Conservation (phyloP, 2,797 vertebrate genomes). For the Moxostoma hubbsi region DNA sequence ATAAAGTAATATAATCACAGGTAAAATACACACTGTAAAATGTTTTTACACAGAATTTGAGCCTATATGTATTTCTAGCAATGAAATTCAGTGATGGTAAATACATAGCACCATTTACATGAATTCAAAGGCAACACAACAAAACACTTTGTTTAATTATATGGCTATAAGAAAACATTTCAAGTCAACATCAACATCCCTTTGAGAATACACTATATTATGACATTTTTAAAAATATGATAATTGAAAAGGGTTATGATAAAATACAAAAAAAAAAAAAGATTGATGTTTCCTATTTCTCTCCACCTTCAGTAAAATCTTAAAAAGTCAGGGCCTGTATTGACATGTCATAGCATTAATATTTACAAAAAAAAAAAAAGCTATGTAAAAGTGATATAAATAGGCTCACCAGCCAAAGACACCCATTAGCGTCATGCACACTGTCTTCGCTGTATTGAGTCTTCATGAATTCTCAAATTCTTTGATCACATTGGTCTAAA, state of each 20-base stretch:
- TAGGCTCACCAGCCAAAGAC: constrained; percentile 82
- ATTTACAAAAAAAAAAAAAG: constrained; percentile 75
- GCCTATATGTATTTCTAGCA: constrained; percentile 56
- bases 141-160: constrained; percentile 68
- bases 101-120: constrained; percentile 78
- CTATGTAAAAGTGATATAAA: constrained; percentile 82
- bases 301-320: constrained; percentile 39
- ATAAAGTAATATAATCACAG: constrained; percentile 50
- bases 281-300: constrained; percentile 30
- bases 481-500: constrained; percentile 53
- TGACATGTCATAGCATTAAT: constrained; percentile 63
- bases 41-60: constrained; percentile 33
- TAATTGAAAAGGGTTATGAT: constrained; percentile 35
- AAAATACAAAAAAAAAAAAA: constrained; percentile 35
- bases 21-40: constrained; percentile 55
- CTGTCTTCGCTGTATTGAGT: constrained; percentile 66
- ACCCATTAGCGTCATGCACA: constrained; percentile 23
- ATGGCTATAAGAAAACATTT: constrained; percentile 64
- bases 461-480: constrained; percentile 56
- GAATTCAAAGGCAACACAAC: constrained; percentile 60
- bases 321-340: constrained; percentile 51
- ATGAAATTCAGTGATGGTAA: constrained; percentile 72
- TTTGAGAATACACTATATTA: constrained; percentile 49
- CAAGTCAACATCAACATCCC: constrained; percentile 55
- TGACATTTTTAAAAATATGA: constrained; percentile 35